phyloP scores from a whole-genome alignment of 2,113 vertebrate genomes.

The Sula dactylatra region DNA sequence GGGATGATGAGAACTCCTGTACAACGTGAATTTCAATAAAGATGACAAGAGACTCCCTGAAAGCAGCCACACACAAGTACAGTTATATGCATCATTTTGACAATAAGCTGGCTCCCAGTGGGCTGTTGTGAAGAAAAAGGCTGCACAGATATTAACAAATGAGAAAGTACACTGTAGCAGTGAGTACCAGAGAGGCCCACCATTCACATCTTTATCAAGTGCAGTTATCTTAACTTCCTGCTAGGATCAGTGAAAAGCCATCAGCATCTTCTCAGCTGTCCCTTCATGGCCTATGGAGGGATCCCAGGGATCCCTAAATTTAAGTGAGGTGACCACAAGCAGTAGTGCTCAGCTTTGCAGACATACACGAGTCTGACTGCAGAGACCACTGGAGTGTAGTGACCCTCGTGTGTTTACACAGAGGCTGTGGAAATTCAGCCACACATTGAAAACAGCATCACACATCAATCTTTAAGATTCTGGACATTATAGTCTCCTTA shows the following conservation, averaged over 20 bases:
- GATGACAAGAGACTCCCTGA: neutral
- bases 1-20: neutral
- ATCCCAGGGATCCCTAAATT: neutral
- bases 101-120: neutral
- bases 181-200: neutral
- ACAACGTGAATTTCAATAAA: constrained; percentile 22
- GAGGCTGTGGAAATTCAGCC: neutral
- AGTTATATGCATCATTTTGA: neutral
- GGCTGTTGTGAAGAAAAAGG: neutral
- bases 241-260: fast-evolving
- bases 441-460: neutral
- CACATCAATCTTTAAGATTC: neutral
- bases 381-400: neutral
- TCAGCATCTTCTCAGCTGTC: neutral
- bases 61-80: neutral
- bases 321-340: fast-evolving
- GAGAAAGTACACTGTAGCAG: neutral
- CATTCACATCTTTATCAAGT: neutral
- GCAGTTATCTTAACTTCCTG: neutral
- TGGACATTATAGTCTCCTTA: neutral
- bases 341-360: neutral
- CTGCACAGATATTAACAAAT: neutral
- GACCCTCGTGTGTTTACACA: fast-evolving
- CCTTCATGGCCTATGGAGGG: neutral
- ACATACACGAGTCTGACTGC: neutral